Conservation (phyloP, 2,888 invertebrate species). For the Nemotelus pantherinus region DNA sequence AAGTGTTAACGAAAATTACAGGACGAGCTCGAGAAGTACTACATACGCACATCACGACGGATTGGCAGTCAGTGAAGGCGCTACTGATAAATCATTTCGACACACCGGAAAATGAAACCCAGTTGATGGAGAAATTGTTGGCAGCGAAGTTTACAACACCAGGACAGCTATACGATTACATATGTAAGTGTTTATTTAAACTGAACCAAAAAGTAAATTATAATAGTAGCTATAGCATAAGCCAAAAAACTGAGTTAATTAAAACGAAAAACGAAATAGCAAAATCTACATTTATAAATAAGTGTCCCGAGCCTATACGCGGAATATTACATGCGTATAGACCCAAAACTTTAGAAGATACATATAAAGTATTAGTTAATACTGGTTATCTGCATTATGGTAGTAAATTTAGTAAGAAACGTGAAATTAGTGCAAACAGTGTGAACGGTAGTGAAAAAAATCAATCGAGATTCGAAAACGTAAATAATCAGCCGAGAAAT, state of each 20-base stretch:
- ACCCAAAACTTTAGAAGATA: slow-evolving; percentile 1
- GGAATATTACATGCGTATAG: slow-evolving; percentile 28
- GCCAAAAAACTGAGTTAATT: slow-evolving; percentile 18
- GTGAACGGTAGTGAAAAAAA: not conserved
- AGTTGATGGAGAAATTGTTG: slow-evolving; percentile 23
- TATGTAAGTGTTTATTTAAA: slow-evolving; percentile 33
- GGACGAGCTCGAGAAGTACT: too few relatives aligned
- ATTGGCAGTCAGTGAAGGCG: slow-evolving; percentile 10
- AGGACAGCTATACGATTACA: slow-evolving; percentile 17
- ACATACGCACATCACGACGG: slow-evolving; percentile 28
- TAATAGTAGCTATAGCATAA: not conserved
- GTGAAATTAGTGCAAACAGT: not conserved
- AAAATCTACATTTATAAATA: slow-evolving; percentile 27
- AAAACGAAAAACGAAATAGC: slow-evolving; percentile 33
- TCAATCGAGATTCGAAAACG: not conserved
- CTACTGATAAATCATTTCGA: slow-evolving; percentile 26
- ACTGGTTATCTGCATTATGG: slow-evolving; percentile 26
- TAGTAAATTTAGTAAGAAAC: not conserved
- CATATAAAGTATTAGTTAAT: slow-evolving; percentile 28
- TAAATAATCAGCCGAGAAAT: not conserved
- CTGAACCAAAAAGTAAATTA: slow-evolving; percentile 27
- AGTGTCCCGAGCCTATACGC: slow-evolving; percentile 27
- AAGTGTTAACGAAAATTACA: not conserved
- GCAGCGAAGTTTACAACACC: slow-evolving; percentile 19
- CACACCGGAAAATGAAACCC: slow-evolving; percentile 30